These are phyloP conservation scores for Thamnophis elegans DNA, from an alignment of 2,797 vertebrate species.

Conservation along the genomic window DNA sequence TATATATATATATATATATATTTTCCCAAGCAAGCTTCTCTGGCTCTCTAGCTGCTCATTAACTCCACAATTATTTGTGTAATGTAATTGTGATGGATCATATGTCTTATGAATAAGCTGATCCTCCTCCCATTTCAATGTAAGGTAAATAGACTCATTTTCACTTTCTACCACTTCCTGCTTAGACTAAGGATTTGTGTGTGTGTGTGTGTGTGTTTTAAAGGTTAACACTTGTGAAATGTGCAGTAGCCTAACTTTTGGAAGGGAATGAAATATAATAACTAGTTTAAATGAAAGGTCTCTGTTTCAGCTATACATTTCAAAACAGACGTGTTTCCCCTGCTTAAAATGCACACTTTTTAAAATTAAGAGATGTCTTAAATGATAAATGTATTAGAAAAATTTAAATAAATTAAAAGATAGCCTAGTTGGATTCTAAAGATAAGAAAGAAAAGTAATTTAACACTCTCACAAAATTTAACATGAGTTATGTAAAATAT, in stretches of 20 bases:
- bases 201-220: no score
- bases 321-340: neutral
- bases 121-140: neutral
- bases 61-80: neutral
- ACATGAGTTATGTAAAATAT: neutral
- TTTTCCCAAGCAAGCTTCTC: neutral
- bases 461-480: slow-evolving; percentile 22
- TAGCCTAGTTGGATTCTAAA: neutral
- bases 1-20: neutral
- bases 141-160: neutral
- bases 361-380: neutral
- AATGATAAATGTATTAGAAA: neutral
- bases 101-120: neutral
- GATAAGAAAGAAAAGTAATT: slow-evolving; percentile 11
- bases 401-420: neutral
- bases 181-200: neutral
- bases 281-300: neutral
- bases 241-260: neutral
- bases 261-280: neutral
- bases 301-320: neutral
- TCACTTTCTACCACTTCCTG: neutral
- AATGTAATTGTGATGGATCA: neutral
- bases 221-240: neutral
- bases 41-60: neutral
- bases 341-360: neutral